A percentile compares a stretch with the other conserved stretches of the same genome.
phyloP scores from a whole-genome alignment of 2,797 vertebrate genomes.

The Moxostoma hubbsi region DNA sequence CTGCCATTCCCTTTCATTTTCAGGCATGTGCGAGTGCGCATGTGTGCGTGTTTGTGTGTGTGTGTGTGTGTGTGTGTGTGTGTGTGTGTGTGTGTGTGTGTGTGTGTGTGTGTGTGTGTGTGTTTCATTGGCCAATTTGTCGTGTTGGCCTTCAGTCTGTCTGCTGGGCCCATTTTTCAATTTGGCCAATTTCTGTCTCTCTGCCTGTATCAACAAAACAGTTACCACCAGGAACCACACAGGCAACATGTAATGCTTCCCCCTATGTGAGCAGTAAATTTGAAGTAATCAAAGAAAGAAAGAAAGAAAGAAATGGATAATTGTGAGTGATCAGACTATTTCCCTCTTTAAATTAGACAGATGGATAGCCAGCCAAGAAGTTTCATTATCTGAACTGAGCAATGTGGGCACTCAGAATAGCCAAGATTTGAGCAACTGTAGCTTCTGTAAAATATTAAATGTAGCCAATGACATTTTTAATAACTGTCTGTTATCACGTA shows the following conservation, averaged over 20 bases:
- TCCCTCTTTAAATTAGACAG: too few species aligned
- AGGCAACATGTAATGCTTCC: not conserved
- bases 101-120: conserved; percentile 34
- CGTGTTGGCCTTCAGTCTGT: conserved; percentile 59
- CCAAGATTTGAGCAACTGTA: too few species aligned
- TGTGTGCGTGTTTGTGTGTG: conserved; percentile 6
- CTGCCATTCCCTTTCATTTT: not conserved
- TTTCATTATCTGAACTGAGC: too few species aligned
- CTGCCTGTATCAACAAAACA: conserved; percentile 49
- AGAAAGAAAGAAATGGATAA: not conserved
- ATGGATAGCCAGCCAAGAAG: too few species aligned
- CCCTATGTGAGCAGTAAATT: conserved; percentile 57
- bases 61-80: conserved; percentile 19
- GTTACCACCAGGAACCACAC: conserved; percentile 31
- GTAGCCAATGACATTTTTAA: too few species aligned
- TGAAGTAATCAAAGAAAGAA: conserved; percentile 50
- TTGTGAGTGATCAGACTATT: too few species aligned
- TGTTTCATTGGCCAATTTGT: conserved; percentile 24
- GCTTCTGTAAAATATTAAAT: too few species aligned
- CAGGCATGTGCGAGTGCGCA: not conserved
- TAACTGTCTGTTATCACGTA: too few species aligned
- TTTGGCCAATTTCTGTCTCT: conserved; percentile 73
- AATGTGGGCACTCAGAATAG: too few species aligned
- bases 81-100: conserved; percentile 19
- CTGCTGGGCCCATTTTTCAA: conserved; percentile 75